A percentile compares a stretch with the other conserved stretches of the same genome.
Conservation (phyloP, 2,888 invertebrate genomes). For the Tubulanus polymorphus region DNA sequence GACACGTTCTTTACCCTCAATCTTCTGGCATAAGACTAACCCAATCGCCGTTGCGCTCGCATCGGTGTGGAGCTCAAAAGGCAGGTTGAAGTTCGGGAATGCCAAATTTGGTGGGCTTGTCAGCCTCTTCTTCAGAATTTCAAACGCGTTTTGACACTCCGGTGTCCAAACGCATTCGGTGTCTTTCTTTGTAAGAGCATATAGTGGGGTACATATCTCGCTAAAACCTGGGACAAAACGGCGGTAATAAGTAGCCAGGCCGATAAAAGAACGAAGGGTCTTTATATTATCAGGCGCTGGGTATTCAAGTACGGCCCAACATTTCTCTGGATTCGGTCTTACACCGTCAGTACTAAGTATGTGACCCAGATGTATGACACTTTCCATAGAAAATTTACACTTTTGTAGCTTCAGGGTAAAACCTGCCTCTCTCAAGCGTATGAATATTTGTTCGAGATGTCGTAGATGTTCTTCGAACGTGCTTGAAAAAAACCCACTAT, state of each 20-base stretch:
- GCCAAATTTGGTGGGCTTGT: slow-evolving; percentile 1
- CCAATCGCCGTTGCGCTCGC: not conserved
- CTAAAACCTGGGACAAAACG: slow-evolving; percentile 6
- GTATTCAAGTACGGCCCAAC: not conserved
- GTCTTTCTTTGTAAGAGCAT: slow-evolving; percentile 4
- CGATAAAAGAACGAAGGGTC: slow-evolving; percentile 5
- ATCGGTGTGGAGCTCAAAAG: not conserved
- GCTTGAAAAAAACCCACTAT: slow-evolving; percentile 7
- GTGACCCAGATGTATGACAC: slow-evolving; percentile 7
- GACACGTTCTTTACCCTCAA: not conserved
- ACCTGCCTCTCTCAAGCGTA: slow-evolving; percentile 3
- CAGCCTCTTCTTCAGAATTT: not conserved
- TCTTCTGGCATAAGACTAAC: not conserved
- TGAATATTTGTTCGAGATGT: slow-evolving; percentile 4
- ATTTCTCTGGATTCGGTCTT: slow-evolving; percentile 5
- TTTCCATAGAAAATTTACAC: slow-evolving; percentile 3
- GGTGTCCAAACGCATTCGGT: slow-evolving; percentile 3
- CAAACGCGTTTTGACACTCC: slow-evolving; percentile 3
- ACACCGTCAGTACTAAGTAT: slow-evolving; percentile 3
- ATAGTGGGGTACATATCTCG: slow-evolving; percentile 1
- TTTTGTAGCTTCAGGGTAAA: slow-evolving; percentile 8
- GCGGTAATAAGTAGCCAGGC: slow-evolving; percentile 6
- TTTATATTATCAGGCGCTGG: not conserved
- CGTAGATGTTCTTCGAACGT: slow-evolving; percentile 5
- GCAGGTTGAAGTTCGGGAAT: not conserved